These are phyloP conservation scores for Ageneiosus marmoratus DNA, from an alignment of 2,113 vertebrate species.

Conservation along the genomic window DNA sequence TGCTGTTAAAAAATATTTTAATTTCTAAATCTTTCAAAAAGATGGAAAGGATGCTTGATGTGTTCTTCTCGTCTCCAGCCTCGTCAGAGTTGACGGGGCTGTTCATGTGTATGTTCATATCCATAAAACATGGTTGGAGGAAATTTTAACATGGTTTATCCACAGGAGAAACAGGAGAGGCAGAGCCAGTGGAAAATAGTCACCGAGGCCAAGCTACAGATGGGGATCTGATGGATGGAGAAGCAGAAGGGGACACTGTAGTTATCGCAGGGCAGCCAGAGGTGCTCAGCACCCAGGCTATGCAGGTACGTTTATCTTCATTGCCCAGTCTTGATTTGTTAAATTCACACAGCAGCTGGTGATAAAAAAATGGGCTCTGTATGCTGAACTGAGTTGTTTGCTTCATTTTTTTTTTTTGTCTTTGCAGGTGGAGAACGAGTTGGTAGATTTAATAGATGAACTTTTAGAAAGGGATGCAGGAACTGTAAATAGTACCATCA, in stretches of 20 bases:
- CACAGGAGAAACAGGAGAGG: constrained; percentile 83
- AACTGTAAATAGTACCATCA: constrained; percentile 86
- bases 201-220: constrained; percentile 83
- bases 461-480: constrained; percentile 86
- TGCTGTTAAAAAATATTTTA: too few species aligned
- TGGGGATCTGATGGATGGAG: constrained; percentile 91
- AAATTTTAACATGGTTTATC: not conserved
- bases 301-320: constrained; percentile 78
- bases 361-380: not conserved
- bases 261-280: constrained; percentile 90
- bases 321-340: not conserved
- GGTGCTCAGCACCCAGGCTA: constrained; percentile 88
- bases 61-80: not conserved
- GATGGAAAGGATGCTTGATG: too few species aligned
- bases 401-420: constrained; percentile 11
- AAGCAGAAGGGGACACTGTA: constrained; percentile 86
- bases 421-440: constrained; percentile 87
- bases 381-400: not conserved
- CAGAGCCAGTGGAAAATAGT: constrained; percentile 85
- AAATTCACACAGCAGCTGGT: not conserved
- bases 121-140: not conserved
- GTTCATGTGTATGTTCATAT: not conserved
- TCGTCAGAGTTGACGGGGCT: not conserved
- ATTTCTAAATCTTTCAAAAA: too few species aligned
- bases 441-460: constrained; percentile 94